Base-by-base conservation (phyloP, 2,888 invertebrate species). In the Brachyopa scutellaris region DNA sequence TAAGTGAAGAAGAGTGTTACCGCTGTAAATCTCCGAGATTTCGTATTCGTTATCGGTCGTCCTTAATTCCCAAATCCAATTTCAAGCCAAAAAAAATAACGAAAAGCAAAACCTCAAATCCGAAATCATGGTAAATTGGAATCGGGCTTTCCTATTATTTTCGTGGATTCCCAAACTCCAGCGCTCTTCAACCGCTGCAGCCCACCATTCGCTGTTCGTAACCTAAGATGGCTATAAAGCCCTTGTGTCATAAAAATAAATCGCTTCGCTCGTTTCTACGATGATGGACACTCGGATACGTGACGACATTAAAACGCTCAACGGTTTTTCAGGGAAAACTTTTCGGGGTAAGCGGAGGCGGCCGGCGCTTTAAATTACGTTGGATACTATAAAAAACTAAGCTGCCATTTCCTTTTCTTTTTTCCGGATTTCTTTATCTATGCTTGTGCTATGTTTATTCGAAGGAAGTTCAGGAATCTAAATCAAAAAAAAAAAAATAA, bases 221-320 rank as follows among this genome's bases (percentile, higher is more conserved):
- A 61, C 47, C 31, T 53, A 67, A 55, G 66, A 76, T 45, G 40
- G 70, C 70, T 26, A 77, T 82, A 82, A 82, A 82, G 53, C 40
- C 59, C 45, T 53, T 23, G 59, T 53, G 70, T 33, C 38, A 72
- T 82, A 61, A 82, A 78, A 82, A 77, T 77, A 82, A 82, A 82
- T 82, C 61, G 82, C 70, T 82, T 77, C 70, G 70, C 61, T 82
- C 66, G 66, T 66, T 66, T 82, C 77, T 59, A 61, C 45, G 82
- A 77, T 82, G 82, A 82, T 72, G 82, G 82, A 82, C 70, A 72
- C 23, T 82, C 47, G 61, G 59, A 55, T 77, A 82, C 82, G 82
- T 82, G 82, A 70, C 47, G 69, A 38, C 53, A 77, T 82, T 64
- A 82, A 82, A 82, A 49, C 59, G 26, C 42, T 57, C 62, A 51